These are phyloP conservation scores for Myiozetetes cayanensis DNA, from an alignment of 2,113 vertebrate genomes.

Conservation along the genomic window DNA sequence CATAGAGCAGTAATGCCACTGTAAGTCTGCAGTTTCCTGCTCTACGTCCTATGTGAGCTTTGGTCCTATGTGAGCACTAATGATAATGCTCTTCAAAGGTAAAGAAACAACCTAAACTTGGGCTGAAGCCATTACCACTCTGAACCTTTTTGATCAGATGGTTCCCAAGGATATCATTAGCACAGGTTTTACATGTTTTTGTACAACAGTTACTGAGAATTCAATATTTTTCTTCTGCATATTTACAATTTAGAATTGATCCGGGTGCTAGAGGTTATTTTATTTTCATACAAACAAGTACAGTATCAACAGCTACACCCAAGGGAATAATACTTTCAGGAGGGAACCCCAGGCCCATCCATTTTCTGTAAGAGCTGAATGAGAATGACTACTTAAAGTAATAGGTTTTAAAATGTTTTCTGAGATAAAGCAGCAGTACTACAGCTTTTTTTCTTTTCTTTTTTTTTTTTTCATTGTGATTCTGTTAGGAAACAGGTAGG, in stretches of 20 bases:
- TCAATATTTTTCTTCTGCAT: neutral
- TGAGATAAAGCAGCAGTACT: constrained; percentile 43
- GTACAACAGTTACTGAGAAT: neutral
- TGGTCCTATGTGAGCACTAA: neutral
- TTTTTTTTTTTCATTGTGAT: neutral
- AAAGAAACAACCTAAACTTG: neutral
- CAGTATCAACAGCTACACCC: constrained; percentile 14
- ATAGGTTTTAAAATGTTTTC: constrained; percentile 51
- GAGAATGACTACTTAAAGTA: constrained; percentile 59
- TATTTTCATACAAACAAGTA: neutral
- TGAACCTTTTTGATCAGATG: neutral
- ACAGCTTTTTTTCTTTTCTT: neutral
- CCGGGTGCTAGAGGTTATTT: constrained; percentile 10
- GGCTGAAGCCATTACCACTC: neutral
- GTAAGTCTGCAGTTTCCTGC: neutral
- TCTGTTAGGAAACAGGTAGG: constrained; percentile 3
- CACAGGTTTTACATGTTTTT: neutral
- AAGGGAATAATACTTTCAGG: constrained; percentile 17
- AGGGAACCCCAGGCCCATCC: constrained; percentile 13
- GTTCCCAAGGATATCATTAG: neutral
- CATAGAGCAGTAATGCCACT: neutral
- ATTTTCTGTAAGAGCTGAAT: constrained; percentile 46
- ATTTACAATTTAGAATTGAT: constrained; percentile 26
- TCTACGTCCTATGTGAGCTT: neutral
- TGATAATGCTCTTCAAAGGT: neutral